A percentile compares a stretch with the other conserved stretches of the same genome.
Conservation (phyloP, 2,797 vertebrate species). For the Tapirus indicus region DNA sequence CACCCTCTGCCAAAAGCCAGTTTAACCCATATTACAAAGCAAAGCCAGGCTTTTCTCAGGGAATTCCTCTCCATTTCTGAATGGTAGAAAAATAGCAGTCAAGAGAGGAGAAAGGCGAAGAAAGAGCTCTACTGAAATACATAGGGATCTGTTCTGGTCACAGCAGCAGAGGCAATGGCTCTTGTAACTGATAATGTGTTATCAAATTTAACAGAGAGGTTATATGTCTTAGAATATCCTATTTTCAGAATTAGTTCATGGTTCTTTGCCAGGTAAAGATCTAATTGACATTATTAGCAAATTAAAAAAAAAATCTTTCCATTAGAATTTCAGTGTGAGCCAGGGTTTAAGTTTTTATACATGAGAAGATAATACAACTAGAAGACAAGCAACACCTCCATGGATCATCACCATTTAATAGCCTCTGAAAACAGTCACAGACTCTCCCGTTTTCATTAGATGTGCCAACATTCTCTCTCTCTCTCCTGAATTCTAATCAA, state of each 20-base stretch:
- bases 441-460: background rate
- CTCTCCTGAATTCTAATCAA: background rate
- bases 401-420: background rate
- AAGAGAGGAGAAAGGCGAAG: background rate
- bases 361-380: background rate
- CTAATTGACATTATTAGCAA: background rate
- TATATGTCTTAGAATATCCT: background rate
- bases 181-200: background rate
- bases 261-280: background rate
- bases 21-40: background rate
- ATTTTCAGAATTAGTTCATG: slow-evolving; percentile 24
- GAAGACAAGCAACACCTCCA: background rate
- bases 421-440: background rate
- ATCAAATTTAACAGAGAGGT: background rate
- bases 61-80: slow-evolving; percentile 1
- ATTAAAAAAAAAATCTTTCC: background rate
- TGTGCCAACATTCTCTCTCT: background rate
- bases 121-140: background rate
- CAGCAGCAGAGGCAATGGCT: background rate
- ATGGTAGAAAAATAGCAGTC: background rate
- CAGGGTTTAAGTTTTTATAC: background rate
- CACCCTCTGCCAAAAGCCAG: background rate
- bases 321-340: background rate
- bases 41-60: background rate
- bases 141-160: background rate